These are phyloP conservation scores for Macrosiphum euphorbiae DNA, from an alignment of 2,888 invertebrate species.

Conservation along the genomic window DNA sequence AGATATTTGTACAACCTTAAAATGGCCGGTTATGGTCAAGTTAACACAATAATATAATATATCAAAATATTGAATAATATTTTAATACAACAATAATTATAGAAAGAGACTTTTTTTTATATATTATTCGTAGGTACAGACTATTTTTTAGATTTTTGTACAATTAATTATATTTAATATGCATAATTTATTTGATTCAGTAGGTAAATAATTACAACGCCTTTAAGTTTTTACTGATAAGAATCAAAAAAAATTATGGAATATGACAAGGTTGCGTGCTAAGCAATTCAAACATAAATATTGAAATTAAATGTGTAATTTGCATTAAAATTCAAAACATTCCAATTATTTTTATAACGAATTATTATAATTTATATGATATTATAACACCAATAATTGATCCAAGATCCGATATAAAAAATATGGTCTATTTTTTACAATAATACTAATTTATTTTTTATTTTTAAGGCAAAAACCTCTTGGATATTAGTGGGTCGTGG, in stretches of 20 bases:
- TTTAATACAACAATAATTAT: not conserved
- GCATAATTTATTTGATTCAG: not conserved
- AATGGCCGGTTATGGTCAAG: not conserved
- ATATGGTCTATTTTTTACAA: too few species aligned
- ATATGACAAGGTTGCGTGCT: slow-evolving; percentile 3
- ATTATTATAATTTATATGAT: not conserved
- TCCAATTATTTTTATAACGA: not conserved
- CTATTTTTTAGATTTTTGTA: not conserved
- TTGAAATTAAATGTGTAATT: not conserved
- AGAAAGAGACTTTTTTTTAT: not conserved
- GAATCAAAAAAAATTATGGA: not conserved
- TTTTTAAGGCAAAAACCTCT: too few species aligned
- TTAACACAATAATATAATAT: not conserved
- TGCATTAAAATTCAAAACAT: not conserved
- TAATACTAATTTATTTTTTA: too few species aligned
- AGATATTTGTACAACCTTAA: not conserved
- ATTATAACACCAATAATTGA: too few species aligned
- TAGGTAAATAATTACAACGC: slow-evolving; percentile 14
- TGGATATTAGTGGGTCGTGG: too few species aligned
- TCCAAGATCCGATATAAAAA: too few species aligned
- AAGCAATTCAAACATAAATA: not conserved
- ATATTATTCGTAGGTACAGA: not conserved
- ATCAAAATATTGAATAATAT: not conserved
- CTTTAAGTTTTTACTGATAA: not conserved
- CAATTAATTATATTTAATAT: not conserved